Conservation (phyloP, 1,140 invertebrate species). For the Neodiprion lecontei region DNA sequence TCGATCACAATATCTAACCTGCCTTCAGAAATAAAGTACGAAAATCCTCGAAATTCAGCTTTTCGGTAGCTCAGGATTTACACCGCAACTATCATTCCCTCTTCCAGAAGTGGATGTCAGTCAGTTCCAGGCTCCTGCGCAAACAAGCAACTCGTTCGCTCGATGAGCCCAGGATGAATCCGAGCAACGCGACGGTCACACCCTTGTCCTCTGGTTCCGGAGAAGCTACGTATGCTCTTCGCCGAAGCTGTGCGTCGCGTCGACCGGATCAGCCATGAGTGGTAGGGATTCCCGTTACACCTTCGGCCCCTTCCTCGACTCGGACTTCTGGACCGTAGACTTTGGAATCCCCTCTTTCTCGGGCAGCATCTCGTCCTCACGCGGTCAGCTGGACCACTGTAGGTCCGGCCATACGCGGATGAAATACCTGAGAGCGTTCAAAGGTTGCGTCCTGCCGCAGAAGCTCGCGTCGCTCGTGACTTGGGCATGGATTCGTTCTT, state of each 20-base stretch:
- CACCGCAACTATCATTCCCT: too few species aligned
- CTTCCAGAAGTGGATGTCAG: too few species aligned
- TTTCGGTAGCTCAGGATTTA: too few species aligned
- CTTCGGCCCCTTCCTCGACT: not conserved
- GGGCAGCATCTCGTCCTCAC: not conserved
- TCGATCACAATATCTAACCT: too few species aligned
- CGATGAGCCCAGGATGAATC: too few species aligned
- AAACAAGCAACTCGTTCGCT: too few species aligned
- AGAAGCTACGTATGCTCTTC: not conserved
- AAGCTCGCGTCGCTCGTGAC: not conserved
- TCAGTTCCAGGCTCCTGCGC: too few species aligned
- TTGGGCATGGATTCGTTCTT: too few species aligned
- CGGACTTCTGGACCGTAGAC: not conserved
- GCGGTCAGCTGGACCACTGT: not conserved
- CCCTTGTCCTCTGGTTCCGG: not conserved
- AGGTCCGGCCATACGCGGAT: conserved; percentile 1
- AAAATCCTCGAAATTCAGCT: too few species aligned
- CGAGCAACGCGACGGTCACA: too few species aligned
- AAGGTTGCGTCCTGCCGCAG: not conserved
- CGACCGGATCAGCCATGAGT: not conserved
- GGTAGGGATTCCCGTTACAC: not conserved
- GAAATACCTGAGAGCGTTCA: not conserved
- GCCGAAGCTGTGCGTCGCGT: not conserved
- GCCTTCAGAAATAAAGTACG: too few species aligned
- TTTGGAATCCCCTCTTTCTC: not conserved